Evolutionary conservation across 1,140 invertebrate species (phyloP), one percentile per base, ranked within the genome.

Genomic region (Sarcophaga peregrina): DNA sequence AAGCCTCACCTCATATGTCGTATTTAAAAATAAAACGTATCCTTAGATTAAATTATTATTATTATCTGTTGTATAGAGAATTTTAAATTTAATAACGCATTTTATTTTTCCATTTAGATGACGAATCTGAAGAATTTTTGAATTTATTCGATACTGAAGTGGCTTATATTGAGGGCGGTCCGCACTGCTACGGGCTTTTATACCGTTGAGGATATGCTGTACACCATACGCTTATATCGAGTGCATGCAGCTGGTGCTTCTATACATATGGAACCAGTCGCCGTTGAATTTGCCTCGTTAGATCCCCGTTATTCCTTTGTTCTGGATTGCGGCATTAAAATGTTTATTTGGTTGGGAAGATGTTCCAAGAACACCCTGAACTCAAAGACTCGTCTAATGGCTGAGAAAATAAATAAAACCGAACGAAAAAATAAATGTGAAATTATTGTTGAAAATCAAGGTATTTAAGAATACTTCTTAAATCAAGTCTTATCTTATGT

Each of bases 371-470:
- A 97, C 87, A 98, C 98, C 0, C 93, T 99, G 0, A 97, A 97
- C 88, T 98, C 97, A 0, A 99, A 99, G 91, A 95, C 97, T 0
- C 93, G 98, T 80, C 91, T 99, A 5, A 95, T 99, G 92, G 96
- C 98, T 3, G 99, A 99, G 90, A 99, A 99, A 91, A 98, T 99
- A 54, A 99, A 99, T 90, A 99, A 99, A 91, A 97, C 98, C 90
- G 99, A 99, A 91, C 92, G 98, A 20, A 99, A 99, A 90, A 97
- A 97, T 86, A 96, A 96, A 89, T 95, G 97, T 0, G 97, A 99
- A 87, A 96, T 99, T 74, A 91, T 96, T 54, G 95, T 96, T 0
- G 95, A 98, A 88, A 92, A 92, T 47, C 96, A 97, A 91, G 95
- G 94, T 84, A 81, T 75, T 50, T 2, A 37, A 37, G 4, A 37